Conservation (phyloP, 2,888 invertebrate genomes). For the Tipula helvola region DNA sequence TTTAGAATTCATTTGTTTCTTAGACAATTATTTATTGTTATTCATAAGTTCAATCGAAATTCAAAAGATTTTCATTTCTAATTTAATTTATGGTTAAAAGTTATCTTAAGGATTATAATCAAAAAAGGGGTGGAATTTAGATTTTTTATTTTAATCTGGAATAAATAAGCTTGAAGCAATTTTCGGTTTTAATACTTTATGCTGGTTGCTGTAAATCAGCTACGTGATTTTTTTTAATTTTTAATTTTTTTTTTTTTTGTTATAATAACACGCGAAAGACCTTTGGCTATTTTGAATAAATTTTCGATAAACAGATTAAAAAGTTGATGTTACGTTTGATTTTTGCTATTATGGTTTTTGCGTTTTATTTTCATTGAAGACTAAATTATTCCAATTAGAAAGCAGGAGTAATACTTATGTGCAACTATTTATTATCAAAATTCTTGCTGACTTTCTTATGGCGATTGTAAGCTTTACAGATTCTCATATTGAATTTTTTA, state of each 20-base stretch:
- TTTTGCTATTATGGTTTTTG: neutral
- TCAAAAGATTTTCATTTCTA: too few relatives aligned
- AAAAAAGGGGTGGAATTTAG: neutral
- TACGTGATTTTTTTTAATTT: neutral
- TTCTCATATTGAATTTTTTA: too few relatives aligned
- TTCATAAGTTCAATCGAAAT: too few relatives aligned
- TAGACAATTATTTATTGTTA: too few relatives aligned
- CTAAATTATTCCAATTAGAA: neutral
- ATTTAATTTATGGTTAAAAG: neutral
- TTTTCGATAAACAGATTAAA: neutral
- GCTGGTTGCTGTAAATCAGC: neutral
- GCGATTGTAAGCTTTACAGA: too few relatives aligned
- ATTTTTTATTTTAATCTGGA: neutral
- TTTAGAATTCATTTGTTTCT: too few relatives aligned
- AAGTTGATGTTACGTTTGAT: neutral
- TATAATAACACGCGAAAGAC: neutral
- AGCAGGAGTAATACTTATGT: too few relatives aligned
- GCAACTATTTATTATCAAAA: too few relatives aligned
- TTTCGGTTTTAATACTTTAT: neutral
- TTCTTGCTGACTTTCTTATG: too few relatives aligned
- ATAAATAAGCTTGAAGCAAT: neutral
- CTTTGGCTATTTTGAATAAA: neutral
- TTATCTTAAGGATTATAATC: neutral
- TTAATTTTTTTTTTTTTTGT: neutral
- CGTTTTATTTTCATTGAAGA: too few relatives aligned